Evolutionary conservation across 2,888 invertebrate species (phyloP), one percentile per base, ranked within the genome.

Genomic region (Rhodophaea formosa): DNA sequence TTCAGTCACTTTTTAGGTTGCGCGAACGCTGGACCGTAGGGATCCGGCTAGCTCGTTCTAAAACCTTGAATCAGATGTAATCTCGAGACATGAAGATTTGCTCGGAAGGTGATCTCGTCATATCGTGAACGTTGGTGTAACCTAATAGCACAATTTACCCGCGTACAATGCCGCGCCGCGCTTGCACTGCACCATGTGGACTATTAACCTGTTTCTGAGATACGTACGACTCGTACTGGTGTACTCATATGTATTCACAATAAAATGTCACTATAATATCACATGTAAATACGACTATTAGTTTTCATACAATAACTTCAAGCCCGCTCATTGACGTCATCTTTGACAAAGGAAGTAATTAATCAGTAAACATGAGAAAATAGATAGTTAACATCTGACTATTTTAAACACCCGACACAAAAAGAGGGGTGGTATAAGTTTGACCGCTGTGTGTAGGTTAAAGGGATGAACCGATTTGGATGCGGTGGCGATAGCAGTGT

Each of bases 91-190:
- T 10, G 46, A n/a, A 46, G 17, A 46, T 15, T 46, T n/a, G 46
- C 23, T 29, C 29, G 46, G 29, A 29, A 46, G 17, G 39, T n/a
- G n/a, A 39, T 39, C 39, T 12, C 39, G n/a, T 39, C 39, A 39
- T n/a, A n/a, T 39, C 46, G n/a, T 46, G 14, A 14, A 47, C 29
- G 51, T 39, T 8, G 42, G 12, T 23, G 52, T 53, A 53, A 39
- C 52, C 10, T 42, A 53, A 53, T 53, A 39, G 42, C 42, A 53
- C 53, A 30, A 43, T 53, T 44, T 44, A 44, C 23, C 15, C 30
- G 30, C 8, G 29, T 30, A 32, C 43, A 53, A 53, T 29, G 53
- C 44, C 30, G 44, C 30, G 12, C 10, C 17, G 30, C 46, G 32
- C 49, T 49, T 49, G 30, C 14, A 10, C 14, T 15, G 0, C 15